Percentiles rank a stretch among this genome's conserved stretches.
Conservation (phyloP, 2,888 invertebrate species). For the Campoplex nolae region DNA sequence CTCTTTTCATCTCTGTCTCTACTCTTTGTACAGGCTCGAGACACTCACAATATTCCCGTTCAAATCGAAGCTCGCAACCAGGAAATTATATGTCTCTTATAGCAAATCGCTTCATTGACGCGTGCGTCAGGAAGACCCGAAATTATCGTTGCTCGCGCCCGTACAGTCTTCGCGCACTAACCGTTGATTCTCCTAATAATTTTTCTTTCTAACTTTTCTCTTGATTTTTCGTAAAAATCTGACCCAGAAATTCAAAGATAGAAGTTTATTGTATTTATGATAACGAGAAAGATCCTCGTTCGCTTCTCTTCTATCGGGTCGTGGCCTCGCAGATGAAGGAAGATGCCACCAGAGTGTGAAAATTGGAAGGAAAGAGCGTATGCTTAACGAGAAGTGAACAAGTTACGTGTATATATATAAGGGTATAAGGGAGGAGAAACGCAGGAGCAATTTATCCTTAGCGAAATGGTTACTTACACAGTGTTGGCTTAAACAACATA, state of each 20-base stretch:
- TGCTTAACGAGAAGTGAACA: constrained; percentile 23
- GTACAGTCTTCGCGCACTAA: too few species aligned
- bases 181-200: too few species aligned
- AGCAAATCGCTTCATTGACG: neutral
- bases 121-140: too few species aligned
- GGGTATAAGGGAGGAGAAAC: constrained; percentile 31
- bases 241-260: neutral
- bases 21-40: neutral
- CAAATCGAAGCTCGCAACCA: neutral
- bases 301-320: neutral
- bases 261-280: neutral
- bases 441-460: constrained; percentile 68
- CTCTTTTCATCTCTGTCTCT: neutral
- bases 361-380: constrained; percentile 10
- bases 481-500: constrained; percentile 84
- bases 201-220: too few species aligned
- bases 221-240: neutral
- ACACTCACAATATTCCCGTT: too few species aligned
- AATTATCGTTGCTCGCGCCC: neutral
- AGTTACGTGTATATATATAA: neutral
- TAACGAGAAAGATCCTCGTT: neutral
- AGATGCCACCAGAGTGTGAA: neutral
- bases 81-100: neutral
- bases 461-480: constrained; percentile 82
- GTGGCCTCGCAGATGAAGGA: neutral